Conservation (phyloP, 2,888 invertebrate species). For the Brachylomia viminalis region DNA sequence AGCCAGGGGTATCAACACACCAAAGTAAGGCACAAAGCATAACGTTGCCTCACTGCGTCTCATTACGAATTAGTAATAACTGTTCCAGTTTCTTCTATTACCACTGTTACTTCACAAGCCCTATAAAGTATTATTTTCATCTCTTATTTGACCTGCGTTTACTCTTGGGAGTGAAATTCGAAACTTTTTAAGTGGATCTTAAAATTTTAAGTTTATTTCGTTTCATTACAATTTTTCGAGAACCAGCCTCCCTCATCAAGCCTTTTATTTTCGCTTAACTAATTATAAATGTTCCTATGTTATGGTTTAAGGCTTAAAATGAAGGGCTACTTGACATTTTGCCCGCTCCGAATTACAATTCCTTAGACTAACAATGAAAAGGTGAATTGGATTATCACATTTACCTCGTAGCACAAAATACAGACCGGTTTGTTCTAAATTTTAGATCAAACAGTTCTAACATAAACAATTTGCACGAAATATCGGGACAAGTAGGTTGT, state of each 20-base stretch:
- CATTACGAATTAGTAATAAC: constrained; percentile 59
- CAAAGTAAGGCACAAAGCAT: constrained; percentile 47
- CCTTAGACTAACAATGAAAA: constrained; percentile 45
- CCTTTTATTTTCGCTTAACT: constrained; percentile 57
- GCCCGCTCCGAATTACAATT: constrained; percentile 37
- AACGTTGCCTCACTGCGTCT: constrained; percentile 41
- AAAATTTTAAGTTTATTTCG: constrained; percentile 63
- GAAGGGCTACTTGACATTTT: constrained; percentile 49
- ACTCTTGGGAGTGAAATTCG: constrained; percentile 61
- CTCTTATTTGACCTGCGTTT: constrained; percentile 42
- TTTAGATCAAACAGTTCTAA: constrained; percentile 15
- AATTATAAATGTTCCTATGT: constrained; percentile 49
- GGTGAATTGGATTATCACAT: constrained; percentile 48
- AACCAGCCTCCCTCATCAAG: constrained; percentile 13
- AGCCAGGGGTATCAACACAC: constrained; percentile 32
- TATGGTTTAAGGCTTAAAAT: constrained; percentile 48
- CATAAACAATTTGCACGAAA: constrained; percentile 44
- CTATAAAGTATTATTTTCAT: constrained; percentile 62
- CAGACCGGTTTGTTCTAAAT: constrained; percentile 1
- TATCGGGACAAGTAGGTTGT: constrained; percentile 51
- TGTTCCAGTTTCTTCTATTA: constrained; percentile 40
- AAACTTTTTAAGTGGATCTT: constrained; percentile 63
- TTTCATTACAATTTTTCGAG: constrained; percentile 61
- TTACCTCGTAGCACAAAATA: constrained; percentile 30
- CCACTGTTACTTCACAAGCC: constrained; percentile 49